Conservation (phyloP, 2,888 invertebrate genomes). For the Chironomus tentans region DNA sequence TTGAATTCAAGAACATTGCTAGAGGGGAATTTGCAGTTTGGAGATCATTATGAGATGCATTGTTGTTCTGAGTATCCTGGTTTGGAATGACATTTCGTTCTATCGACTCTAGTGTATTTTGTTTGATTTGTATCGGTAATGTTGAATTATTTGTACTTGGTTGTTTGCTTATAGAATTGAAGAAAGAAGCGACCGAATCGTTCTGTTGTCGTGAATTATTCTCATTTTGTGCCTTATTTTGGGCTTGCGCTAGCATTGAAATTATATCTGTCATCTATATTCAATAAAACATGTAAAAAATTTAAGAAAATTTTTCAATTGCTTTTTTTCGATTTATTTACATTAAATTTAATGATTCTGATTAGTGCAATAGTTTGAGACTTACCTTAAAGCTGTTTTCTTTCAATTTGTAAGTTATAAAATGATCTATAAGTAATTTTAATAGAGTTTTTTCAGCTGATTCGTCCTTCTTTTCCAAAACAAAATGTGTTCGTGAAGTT, state of each 20-base stretch:
- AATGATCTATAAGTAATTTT: too few relatives aligned
- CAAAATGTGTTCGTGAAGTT: too few relatives aligned
- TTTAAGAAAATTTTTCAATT: not conserved
- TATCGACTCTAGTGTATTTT: not conserved
- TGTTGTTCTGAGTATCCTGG: not conserved
- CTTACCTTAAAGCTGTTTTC: too few relatives aligned
- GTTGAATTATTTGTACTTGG: not conserved
- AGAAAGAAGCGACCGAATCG: slow-evolving; percentile 11
- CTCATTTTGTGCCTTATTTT: slow-evolving; percentile 5
- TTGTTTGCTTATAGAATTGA: not conserved
- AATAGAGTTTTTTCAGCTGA: too few relatives aligned
- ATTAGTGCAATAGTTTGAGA: too few relatives aligned
- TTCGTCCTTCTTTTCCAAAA: too few relatives aligned
- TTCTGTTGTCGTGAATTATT: not conserved
- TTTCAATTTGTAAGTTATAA: too few relatives aligned
- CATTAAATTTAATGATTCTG: too few relatives aligned
- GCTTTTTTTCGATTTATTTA: too few relatives aligned
- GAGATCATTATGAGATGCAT: slow-evolving; percentile 25
- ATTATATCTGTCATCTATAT: slow-evolving; percentile 3
- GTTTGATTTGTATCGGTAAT: not conserved
- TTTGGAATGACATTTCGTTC: not conserved
- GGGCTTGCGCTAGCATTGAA: not conserved
- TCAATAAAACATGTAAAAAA: not conserved
- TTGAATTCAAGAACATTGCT: slow-evolving; percentile 47
- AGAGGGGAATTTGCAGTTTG: slow-evolving; percentile 45